phyloP scores from a whole-genome alignment of 53 echinoderm and acorn worm species.

The Stichopus horrens region DNA sequence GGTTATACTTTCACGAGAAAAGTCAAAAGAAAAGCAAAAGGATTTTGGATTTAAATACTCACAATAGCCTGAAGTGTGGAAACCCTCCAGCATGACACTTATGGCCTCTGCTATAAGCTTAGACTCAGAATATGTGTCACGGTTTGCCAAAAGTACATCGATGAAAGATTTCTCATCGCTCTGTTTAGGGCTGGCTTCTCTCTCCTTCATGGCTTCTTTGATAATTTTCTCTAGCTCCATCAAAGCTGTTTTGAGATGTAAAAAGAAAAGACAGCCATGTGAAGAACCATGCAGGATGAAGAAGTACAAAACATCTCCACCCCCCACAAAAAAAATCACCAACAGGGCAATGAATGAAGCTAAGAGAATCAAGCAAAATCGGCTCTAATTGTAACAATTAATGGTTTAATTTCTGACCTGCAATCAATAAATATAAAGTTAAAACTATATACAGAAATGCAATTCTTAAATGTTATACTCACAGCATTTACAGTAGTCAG shows the following conservation, averaged over 20 bases:
- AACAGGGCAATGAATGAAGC: too few species aligned
- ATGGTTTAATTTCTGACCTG: too few species aligned
- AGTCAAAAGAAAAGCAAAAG: too few species aligned
- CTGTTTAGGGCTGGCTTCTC: conserved; percentile 51
- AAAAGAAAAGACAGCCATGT: not conserved
- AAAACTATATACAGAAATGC: too few species aligned
- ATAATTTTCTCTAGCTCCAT: conserved; percentile 44
- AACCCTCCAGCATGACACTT: conserved; percentile 70
- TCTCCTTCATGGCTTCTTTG: conserved; percentile 47
- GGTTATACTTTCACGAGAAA: too few species aligned
- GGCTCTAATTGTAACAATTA: too few species aligned
- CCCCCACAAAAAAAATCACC: too few species aligned
- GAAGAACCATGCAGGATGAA: not conserved
- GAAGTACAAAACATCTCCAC: too few species aligned
- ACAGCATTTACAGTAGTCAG: too few species aligned
- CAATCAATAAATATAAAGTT: too few species aligned
- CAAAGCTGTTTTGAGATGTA: conserved; percentile 49
- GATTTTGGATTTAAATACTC: conserved; percentile 11
- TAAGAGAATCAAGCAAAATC: too few species aligned
- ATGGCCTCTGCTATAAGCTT: conserved; percentile 62
- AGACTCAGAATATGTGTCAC: conserved; percentile 50
- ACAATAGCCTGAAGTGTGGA: conserved; percentile 86
- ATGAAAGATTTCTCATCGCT: conserved; percentile 65
- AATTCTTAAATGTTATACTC: too few species aligned
- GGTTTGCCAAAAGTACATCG: conserved; percentile 66